Percentiles rank a stretch among this genome's conserved stretches.
Conservation (phyloP, 2,888 invertebrate genomes). For the Diaprepes abbreviatus region DNA sequence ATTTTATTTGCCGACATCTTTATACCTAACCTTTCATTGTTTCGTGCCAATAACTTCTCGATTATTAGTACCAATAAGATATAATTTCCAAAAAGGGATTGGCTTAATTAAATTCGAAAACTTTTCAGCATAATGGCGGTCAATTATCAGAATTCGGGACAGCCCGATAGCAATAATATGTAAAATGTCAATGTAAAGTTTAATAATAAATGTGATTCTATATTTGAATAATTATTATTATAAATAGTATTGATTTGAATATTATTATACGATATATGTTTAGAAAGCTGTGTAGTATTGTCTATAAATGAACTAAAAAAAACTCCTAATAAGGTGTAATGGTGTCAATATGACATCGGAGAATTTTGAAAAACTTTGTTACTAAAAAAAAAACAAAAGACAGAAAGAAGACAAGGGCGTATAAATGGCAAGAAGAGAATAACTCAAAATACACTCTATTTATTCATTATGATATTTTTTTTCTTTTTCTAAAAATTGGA, state of each 20-base stretch:
- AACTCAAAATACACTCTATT: too few relatives aligned
- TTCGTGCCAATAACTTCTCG: slow-evolving; percentile 8
- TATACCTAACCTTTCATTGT: slow-evolving; percentile 21
- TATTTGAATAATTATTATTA: slow-evolving; percentile 5
- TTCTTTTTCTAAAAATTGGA: too few relatives aligned
- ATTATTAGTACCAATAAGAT: slow-evolving; percentile 25
- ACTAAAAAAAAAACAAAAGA: too few relatives aligned
- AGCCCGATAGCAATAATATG: neutral
- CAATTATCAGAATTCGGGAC: slow-evolving; percentile 15
- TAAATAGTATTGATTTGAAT: slow-evolving; percentile 5
- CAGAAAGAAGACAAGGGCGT: too few relatives aligned
- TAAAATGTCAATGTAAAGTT: slow-evolving; percentile 12
- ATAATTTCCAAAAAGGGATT: slow-evolving; percentile 19
- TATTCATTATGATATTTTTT: too few relatives aligned
- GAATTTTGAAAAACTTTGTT: too few relatives aligned
- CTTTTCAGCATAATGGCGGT: slow-evolving; percentile 10
- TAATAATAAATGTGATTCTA: neutral
- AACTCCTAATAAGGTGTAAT: too few relatives aligned
- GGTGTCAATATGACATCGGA: too few relatives aligned
- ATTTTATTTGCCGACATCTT: slow-evolving; percentile 24
- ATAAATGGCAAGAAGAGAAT: too few relatives aligned
- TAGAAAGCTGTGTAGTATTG: slow-evolving; percentile 1
- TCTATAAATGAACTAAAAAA: neutral
- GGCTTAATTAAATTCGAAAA: slow-evolving; percentile 27
- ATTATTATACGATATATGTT: neutral